Percentiles rank a stretch among this genome's conserved stretches.
phyloP scores from a whole-genome alignment of 2,113 vertebrate genomes.

The Odontophorus gujanensis region DNA sequence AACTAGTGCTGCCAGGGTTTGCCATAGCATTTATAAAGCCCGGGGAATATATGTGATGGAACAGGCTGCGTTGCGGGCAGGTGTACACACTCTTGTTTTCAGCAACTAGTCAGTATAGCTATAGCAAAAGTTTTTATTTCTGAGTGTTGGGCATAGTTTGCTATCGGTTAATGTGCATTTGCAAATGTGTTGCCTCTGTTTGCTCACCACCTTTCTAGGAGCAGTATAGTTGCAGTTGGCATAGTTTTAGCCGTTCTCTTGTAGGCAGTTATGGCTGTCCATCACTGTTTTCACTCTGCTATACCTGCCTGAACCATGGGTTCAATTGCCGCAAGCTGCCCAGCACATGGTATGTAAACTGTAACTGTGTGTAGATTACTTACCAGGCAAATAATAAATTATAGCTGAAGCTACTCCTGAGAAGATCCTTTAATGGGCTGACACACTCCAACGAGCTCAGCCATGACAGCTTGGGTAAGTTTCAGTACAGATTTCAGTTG shows the following conservation, averaged over 20 bases:
- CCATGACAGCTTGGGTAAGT: background rate
- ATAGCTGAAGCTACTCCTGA: background rate
- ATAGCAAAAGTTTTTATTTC: background rate
- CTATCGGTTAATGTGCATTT: background rate
- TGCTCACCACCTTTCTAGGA: background rate
- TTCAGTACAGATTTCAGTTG: background rate
- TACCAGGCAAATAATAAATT: background rate
- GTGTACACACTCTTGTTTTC: background rate
- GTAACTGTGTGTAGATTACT: background rate
- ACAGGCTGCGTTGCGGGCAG: background rate
- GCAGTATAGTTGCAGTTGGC: background rate
- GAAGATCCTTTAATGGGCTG: background rate
- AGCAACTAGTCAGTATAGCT: background rate
- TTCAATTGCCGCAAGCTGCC: background rate
- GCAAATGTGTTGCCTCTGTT: background rate
- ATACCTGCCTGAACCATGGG: background rate
- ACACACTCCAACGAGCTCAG: background rate
- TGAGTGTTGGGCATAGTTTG: background rate
- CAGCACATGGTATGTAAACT: fast-evolving
- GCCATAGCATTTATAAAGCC: background rate
- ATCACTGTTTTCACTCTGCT: background rate
- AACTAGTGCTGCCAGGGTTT: background rate
- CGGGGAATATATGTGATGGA: background rate
- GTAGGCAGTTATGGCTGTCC: no score
- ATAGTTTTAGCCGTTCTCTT: background rate